Conservation (phyloP, 2,113 vertebrate genomes). For the Scatophagus argus region DNA sequence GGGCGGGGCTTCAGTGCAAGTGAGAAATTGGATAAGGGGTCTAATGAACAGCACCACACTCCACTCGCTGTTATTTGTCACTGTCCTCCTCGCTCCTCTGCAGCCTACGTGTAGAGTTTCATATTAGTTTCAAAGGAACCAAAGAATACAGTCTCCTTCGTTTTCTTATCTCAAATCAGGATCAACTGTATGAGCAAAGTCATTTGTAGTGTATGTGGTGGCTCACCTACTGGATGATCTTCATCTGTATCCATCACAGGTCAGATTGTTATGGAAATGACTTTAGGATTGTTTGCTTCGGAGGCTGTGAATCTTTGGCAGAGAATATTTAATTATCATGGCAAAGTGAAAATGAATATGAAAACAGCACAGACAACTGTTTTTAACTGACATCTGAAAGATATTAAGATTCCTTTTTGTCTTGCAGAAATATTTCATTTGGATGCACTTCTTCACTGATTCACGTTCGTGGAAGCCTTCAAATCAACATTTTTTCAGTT, state of each 20-base stretch:
- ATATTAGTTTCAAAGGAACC: conserved; percentile 64
- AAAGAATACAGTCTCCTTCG: conserved; percentile 16
- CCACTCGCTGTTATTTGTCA: conserved; percentile 53
- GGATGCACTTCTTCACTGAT: background rate
- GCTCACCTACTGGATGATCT: background rate
- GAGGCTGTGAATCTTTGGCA: background rate
- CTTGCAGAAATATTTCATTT: background rate
- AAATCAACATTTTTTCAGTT: background rate
- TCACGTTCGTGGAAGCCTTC: background rate
- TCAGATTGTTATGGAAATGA: conserved; percentile 45
- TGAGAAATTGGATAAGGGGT: conserved; percentile 54
- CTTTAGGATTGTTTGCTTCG: conserved; percentile 20
- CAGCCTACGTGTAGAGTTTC: conserved; percentile 44
- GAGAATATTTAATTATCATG: background rate
- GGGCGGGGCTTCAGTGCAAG: conserved; percentile 10
- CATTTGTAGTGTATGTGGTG: conserved; percentile 34
- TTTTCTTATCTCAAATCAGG: conserved; percentile 47
- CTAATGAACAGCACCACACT: conserved; percentile 55
- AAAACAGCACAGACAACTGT: background rate
- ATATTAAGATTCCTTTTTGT: background rate
- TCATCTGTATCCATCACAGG: conserved; percentile 25
- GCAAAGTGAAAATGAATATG: background rate
- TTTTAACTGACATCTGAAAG: background rate
- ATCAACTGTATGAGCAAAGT: conserved; percentile 46
- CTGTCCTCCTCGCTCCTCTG: conserved; percentile 60